Conservation (phyloP, 2,113 vertebrate genomes). For the Epinephelus lanceolatus region DNA sequence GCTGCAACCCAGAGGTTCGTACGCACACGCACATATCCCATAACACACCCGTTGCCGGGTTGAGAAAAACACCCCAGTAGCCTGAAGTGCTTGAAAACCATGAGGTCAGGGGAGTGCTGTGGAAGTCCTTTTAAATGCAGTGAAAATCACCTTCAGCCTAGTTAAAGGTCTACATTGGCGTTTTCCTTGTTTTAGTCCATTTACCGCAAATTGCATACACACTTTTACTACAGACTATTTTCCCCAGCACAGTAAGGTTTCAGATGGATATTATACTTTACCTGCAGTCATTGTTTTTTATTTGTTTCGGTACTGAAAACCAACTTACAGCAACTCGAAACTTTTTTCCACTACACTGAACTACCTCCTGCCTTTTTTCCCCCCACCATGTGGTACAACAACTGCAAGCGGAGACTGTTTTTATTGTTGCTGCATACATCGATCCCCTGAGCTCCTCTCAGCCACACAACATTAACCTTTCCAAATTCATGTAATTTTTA, state of each 20-base stretch:
- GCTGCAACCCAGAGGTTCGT: slow-evolving; percentile 74
- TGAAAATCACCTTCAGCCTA: slow-evolving; percentile 37
- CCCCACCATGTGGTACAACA: not conserved
- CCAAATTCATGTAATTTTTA: not conserved
- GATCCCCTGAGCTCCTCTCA: not conserved
- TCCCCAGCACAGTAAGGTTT: slow-evolving; percentile 28
- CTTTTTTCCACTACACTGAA: slow-evolving; percentile 14
- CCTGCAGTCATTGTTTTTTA: slow-evolving; percentile 20
- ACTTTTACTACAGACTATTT: slow-evolving; percentile 10
- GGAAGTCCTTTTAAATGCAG: slow-evolving; percentile 30
- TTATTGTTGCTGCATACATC: not conserved
- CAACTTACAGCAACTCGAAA: slow-evolving; percentile 22
- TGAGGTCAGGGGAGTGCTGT: slow-evolving; percentile 18
- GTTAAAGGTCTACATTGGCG: slow-evolving; percentile 29
- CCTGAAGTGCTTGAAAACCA: not conserved
- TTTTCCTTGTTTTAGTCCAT: slow-evolving; percentile 43
- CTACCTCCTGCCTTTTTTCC: not conserved
- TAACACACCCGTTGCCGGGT: not conserved
- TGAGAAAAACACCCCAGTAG: slow-evolving; percentile 11
- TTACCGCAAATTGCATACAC: slow-evolving; percentile 41
- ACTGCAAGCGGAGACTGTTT: not conserved
- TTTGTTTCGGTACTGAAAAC: slow-evolving; percentile 45
- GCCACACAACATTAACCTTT: not conserved
- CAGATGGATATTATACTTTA: slow-evolving; percentile 39
- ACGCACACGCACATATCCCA: slow-evolving; percentile 19